Percentiles rank a stretch among this genome's conserved stretches.
Evolutionary conservation across 1,140 invertebrate genomes (phyloP).

Genomic region (Lucilia cuprina): DNA sequence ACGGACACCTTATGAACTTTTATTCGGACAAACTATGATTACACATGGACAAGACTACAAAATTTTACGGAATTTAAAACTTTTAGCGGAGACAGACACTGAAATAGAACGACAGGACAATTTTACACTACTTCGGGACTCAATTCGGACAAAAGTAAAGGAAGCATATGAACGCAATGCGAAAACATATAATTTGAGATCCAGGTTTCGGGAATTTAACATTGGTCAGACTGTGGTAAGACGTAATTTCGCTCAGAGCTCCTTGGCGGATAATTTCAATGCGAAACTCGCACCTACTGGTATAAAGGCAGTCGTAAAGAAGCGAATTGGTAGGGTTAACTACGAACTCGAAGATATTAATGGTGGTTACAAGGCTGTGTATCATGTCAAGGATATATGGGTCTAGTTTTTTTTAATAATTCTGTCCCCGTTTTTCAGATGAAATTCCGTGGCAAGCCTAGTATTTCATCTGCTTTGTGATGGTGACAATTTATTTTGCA

Average conservation of each 20-base stretch:
- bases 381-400: too few species aligned
- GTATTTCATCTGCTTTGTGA: too few species aligned
- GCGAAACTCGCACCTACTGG: too few species aligned
- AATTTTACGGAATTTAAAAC: conserved; percentile 12
- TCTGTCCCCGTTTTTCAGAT: too few species aligned
- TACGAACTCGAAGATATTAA: too few species aligned
- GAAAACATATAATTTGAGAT: not conserved
- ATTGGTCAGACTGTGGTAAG: not conserved
- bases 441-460: too few species aligned
- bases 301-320: too few species aligned
- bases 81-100: not conserved
- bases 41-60: not conserved
- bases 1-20: not conserved
- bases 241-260: conserved; percentile 15
- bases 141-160: not conserved
- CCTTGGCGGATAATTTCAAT: not conserved
- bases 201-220: not conserved
- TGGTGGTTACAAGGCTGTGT: too few species aligned
- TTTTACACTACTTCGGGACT: not conserved
- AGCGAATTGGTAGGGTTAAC: too few species aligned
- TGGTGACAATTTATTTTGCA: too few species aligned
- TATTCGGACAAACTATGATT: not conserved
- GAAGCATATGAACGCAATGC: not conserved
- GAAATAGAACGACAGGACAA: not conserved
- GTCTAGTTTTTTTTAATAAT: too few species aligned